These are phyloP conservation scores for Acleris literana DNA, from an alignment of 2,888 invertebrate species.

Conservation along the genomic window DNA sequence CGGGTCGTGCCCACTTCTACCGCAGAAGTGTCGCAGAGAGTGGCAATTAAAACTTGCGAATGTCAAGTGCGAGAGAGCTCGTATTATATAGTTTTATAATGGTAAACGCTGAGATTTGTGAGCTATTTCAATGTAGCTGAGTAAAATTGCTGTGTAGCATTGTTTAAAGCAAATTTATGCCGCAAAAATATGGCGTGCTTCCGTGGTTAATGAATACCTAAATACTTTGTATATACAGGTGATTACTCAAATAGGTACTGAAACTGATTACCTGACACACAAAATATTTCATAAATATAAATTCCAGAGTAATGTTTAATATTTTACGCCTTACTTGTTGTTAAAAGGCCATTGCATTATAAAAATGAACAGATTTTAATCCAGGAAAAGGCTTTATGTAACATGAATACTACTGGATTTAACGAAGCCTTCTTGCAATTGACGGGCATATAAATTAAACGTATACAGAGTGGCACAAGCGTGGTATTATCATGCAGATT, in stretches of 20 bases:
- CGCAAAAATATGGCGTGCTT: too few species aligned
- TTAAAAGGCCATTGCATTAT: constrained; percentile 18
- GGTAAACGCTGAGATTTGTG: constrained; percentile 34
- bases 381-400: constrained; percentile 20
- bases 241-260: background rate
- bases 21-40: constrained; percentile 69
- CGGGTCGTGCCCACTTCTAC: constrained; percentile 65
- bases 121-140: constrained; percentile 21
- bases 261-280: background rate
- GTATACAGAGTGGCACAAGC: constrained; percentile 20
- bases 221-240: too few species aligned
- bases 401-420: constrained; percentile 20
- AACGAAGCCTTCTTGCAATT: constrained; percentile 22
- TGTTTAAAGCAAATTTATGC: constrained; percentile 4
- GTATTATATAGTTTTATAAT: constrained; percentile 67
- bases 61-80: constrained; percentile 70
- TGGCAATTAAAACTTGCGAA: constrained; percentile 82
- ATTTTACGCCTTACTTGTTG: constrained; percentile 18
- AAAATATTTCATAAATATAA: background rate
- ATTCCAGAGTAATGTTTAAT: constrained; percentile 15
- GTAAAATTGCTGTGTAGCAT: constrained; percentile 25
- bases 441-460: constrained; percentile 26
- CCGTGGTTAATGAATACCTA: too few species aligned
- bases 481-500: constrained; percentile 31
- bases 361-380: constrained; percentile 27